Base-by-base conservation (phyloP, 1,140 invertebrate species). In the Procambarus virginalis region DNA sequence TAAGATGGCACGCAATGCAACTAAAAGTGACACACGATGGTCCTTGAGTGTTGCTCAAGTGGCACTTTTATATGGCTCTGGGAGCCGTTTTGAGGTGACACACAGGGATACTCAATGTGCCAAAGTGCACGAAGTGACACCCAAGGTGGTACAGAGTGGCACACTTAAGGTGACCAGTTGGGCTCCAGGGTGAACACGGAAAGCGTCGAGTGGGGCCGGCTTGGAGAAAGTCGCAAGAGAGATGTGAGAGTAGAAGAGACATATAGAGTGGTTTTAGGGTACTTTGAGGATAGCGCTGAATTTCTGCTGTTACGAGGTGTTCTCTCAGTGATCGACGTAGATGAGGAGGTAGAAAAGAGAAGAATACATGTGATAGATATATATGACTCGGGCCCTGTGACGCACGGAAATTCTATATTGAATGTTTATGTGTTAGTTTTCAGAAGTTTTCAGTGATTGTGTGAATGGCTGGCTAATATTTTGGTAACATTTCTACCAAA, bases 351-450 rank as follows among this genome's bases (percentile, higher is more conserved):
- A 89, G 87, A 89, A 84, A 89, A 6, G 17, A 64, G 60, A 17
- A 64, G 60, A 64, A 17, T 14, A 64, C 14, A 64, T 51, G 84
- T 84, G 76, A 81, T 89, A 89, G 87, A 68, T 9, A 83, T 82
- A 89, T 68, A 75, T 51, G 75, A 70, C 87, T 84, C 81, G 55
- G 87, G 87, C 79, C 87, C 22, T 64, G 70, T 68, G 87, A 6
- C 48, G 58, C 87, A 45, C 87, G 81, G 82, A 45, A 68, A 77
- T 89, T 89, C 84, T 89, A 89, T 89, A 89, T 84, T 89, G 87
- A 89, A 84, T 89, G 87, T 89, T 89, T 88, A 60, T 89, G 87
- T 89, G 87, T 89, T 89, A 89, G 87, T 89, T 89, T 89, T 76
- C 80, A 84, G 80, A 89, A 75, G 87, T 89, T 89, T 76, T 84